phyloP scores from a whole-genome alignment of 2,888 invertebrate genomes.

The Hirtodrosophila duncani region DNA sequence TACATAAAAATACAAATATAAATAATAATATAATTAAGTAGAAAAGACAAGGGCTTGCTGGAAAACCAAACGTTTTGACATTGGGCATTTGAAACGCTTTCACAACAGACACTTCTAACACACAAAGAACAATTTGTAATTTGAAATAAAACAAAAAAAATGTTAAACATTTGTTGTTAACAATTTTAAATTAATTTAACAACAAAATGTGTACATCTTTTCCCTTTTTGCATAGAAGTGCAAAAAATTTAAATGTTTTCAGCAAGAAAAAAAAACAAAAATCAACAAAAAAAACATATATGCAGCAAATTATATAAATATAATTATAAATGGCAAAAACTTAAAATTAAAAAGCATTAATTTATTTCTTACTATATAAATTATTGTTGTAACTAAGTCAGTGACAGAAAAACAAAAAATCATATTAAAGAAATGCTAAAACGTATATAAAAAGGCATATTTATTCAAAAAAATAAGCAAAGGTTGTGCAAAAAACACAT shows the following conservation, averaged over 20 bases:
- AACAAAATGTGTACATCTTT: neutral
- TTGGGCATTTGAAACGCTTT: constrained; percentile 25
- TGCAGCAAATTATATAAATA: constrained; percentile 64
- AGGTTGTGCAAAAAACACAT: constrained; percentile 72
- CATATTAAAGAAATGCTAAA: constrained; percentile 25
- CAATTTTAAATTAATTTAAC: too few relatives aligned
- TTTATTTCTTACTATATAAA: constrained; percentile 72
- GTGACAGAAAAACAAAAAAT: constrained; percentile 34
- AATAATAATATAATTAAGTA: constrained; percentile 23
- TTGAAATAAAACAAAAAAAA: constrained; percentile 23
- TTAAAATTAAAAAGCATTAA: constrained; percentile 56
- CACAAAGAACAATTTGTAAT: constrained; percentile 54
- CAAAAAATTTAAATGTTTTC: constrained; percentile 56
- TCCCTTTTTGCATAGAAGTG: constrained; percentile 16
- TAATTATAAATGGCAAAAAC: constrained; percentile 29
- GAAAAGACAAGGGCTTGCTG: constrained; percentile 8
- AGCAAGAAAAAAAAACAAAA: constrained; percentile 22
- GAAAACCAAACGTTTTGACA: constrained; percentile 21
- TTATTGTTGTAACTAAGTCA: constrained; percentile 51
- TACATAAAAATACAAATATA: constrained; percentile 13
- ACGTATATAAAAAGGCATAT: constrained; percentile 56
- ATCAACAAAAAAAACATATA: constrained; percentile 44
- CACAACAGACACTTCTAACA: neutral
- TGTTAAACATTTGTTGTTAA: constrained; percentile 25
- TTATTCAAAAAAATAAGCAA: constrained; percentile 70